Evolutionary conservation across 2,888 invertebrate species (phyloP), one percentile per base, ranked within the genome.

Genomic region (Metalampra italica): DNA sequence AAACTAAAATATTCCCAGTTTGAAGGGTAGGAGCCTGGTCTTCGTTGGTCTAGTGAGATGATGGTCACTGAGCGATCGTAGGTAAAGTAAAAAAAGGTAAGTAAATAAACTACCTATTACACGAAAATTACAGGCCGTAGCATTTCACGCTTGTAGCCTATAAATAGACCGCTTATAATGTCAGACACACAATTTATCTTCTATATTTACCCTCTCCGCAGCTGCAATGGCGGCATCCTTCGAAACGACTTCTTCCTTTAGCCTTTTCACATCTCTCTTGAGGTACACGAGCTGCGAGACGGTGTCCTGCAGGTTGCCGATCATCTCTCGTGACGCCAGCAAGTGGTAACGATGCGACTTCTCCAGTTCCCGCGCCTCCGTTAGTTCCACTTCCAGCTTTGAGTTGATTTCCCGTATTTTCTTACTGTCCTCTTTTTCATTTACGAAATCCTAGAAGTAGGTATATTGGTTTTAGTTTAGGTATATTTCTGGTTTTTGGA

Each of bases 301-400:
- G 4, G 86, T 88, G 49, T 89, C 85, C 56, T 89, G 89, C 1
- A 89, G 68, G 52, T 81, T 85, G 9, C 68, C 82, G 36, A 89
- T 84, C 82, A 89, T 88, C 71, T 88, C 87, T 22, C 87, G 74
- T 15, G 86, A 83, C 9, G 75, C 73, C 46, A 78, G 57, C 54
- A 88, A 72, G 63, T 87, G 86, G 53, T 78, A 84, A 8, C 86
- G 79, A 60, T 88, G 85, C 0, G 84, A 82, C 55, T 88, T 87
- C 65, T 86, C 87, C 45, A 81, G 64, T 59, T 90, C 87, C 7
- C 76, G 72, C 1, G 75, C 57, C 63, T 85, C 81, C 60, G 72
- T 77, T 37, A 90, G 53, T 59, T 88, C 86, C 5, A 71, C 48
- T 65, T 82, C 78, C 49, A 88, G 60, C 62, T 77, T 86, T 11